These are phyloP conservation scores for Mustelus asterias DNA, from an alignment of 2,113 vertebrate genomes.

Conservation along the genomic window DNA sequence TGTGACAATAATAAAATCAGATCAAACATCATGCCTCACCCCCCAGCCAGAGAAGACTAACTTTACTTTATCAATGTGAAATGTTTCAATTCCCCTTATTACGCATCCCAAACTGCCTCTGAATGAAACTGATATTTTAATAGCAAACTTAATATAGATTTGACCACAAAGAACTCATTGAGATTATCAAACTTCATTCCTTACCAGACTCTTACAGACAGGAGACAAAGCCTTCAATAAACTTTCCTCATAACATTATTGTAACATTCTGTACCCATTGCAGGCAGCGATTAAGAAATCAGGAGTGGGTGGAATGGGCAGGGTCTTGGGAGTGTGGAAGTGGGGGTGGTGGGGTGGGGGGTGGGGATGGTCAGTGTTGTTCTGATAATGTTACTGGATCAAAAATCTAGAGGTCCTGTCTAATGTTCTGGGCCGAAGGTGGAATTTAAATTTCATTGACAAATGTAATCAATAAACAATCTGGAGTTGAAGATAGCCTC, in stretches of 20 bases:
- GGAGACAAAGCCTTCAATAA: background rate
- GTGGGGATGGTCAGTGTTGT: too few relatives aligned
- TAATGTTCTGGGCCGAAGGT: background rate
- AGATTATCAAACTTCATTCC: background rate
- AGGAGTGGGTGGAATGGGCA: background rate
- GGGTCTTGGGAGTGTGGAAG: too few relatives aligned
- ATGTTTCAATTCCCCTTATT: background rate
- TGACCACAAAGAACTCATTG: background rate
- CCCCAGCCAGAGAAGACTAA: background rate
- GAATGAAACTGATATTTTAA: background rate
- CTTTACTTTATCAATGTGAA: background rate
- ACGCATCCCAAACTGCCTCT: background rate
- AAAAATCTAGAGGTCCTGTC: background rate
- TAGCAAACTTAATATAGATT: background rate
- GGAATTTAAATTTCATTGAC: background rate
- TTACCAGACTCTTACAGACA: background rate
- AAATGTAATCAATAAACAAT: background rate
- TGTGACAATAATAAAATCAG: too few relatives aligned
- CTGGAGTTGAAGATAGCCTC: background rate
- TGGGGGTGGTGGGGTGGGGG: too few relatives aligned
- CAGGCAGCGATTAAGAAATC: background rate
- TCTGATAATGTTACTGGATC: background rate
- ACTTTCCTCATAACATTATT: background rate
- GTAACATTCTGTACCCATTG: background rate
- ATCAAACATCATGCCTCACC: background rate